Base-by-base conservation (phyloP, 2,113 vertebrate species). In the Hemibagrus wyckioides region DNA sequence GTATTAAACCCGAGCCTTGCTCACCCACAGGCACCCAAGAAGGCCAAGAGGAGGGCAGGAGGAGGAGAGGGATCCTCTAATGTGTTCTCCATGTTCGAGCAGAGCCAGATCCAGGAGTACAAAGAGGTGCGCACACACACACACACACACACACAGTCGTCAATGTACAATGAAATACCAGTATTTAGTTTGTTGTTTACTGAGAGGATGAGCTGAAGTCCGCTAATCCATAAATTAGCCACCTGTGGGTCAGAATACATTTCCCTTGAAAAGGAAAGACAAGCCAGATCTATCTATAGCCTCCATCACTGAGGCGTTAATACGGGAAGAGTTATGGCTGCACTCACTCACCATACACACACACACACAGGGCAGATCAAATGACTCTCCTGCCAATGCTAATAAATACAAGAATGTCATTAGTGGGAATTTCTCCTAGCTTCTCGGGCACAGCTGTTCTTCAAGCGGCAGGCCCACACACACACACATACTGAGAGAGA, bases 71-170 rank as follows among this genome's bases (percentile, higher is more conserved):
- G 97, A 41, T 96, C 96, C 93, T 98, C 97, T 95, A 98, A 95
- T 9, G 97, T 98, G 87, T 98, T 98, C 95, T 98, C 97, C 94
- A 97, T 97, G 97, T 98, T 98, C 86, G 97, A 98, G 94, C 97
- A 98, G 95, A 97, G 96, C 93, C 97, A 98, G 94, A 98, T 98
- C 90, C 97, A 98, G 95, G 97, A 98, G 95, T 98, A 98, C 95
- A 97, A 97, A 90, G 97, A 98, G 97, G 97, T 97, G 44, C 57
- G 0, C 71, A 61, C 4, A 36, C 39, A 39, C 82, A 41, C 79
- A 9, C 59, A 71, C 44, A 77, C 54, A 30, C 73, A 82, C 50
- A 75, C 52, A 84, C 4, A 0, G 71, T 73, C 44, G 39, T 6
- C 39, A 13, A 44, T 44, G 5, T 7, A 73, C 36, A 4, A 41